A percentile compares a stretch with the other conserved stretches of the same genome.
phyloP scores from a whole-genome alignment of 2,888 invertebrate species.

The Rhagophthalmus giganteus region DNA sequence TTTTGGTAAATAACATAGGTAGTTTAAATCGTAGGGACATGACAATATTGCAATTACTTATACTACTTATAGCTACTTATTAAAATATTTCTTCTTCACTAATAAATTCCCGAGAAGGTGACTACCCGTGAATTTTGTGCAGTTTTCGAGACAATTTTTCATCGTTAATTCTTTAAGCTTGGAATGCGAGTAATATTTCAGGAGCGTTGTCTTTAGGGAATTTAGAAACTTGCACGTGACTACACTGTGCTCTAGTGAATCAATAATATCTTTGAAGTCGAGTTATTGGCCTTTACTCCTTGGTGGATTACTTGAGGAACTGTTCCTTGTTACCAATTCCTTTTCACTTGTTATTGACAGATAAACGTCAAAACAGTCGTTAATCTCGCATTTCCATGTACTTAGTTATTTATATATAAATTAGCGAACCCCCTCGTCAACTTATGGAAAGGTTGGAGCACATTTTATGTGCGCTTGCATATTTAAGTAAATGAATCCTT shows the following conservation, averaged over 20 bases:
- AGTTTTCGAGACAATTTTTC: constrained; percentile 23
- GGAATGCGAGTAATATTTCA: constrained; percentile 27
- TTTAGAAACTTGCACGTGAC: constrained; percentile 30
- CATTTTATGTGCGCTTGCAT: too few species aligned
- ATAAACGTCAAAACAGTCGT: constrained; percentile 11
- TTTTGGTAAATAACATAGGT: too few species aligned
- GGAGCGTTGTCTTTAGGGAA: constrained; percentile 28
- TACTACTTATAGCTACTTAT: too few species aligned
- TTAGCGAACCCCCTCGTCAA: too few species aligned
- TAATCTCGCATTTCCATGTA: not conserved
- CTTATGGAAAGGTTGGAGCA: too few species aligned
- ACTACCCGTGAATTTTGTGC: constrained; percentile 9
- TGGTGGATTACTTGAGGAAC: constrained; percentile 25
- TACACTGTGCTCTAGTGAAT: constrained; percentile 26
- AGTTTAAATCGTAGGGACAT: too few species aligned
- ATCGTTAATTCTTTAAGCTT: constrained; percentile 28
- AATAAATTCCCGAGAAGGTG: constrained; percentile 9
- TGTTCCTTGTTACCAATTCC: constrained; percentile 25
- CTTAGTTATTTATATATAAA: not conserved
- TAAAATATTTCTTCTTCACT: too few species aligned
- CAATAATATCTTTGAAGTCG: constrained; percentile 28
- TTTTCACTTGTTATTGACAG: constrained; percentile 24
- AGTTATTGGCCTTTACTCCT: constrained; percentile 27
- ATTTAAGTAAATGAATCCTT: too few species aligned
- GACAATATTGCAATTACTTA: too few species aligned